Evolutionary conservation across 37 sponge, comb jelly and placozoan genomes (phyloP).

Genomic region (Aphrocallistes beatrix): DNA sequence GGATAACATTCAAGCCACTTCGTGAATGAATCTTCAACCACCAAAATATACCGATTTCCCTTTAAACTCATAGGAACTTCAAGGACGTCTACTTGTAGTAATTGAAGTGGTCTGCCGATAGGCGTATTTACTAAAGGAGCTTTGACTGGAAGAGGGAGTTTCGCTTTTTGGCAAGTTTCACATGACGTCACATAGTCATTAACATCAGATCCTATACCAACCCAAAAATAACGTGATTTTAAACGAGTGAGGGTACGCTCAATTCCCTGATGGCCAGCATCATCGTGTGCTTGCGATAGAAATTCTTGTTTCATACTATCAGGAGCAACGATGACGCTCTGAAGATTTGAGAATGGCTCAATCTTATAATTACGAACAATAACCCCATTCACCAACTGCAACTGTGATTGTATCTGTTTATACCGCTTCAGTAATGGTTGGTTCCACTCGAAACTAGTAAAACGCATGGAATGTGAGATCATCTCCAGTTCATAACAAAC

Average conservation of each 20-base stretch:
- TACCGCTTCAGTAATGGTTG: slow-evolving; percentile 29
- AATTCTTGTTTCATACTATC: not conserved
- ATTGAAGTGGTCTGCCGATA: slow-evolving; percentile 26
- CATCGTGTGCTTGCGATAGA: slow-evolving; percentile 17
- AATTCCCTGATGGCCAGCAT: slow-evolving; percentile 15
- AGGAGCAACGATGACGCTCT: not conserved
- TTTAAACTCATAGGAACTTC: slow-evolving; percentile 31
- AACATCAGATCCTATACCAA: not conserved
- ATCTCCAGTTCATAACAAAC: not conserved
- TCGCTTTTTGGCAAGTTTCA: not conserved
- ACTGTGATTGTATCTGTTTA: slow-evolving; percentile 30
- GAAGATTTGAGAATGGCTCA: not conserved
- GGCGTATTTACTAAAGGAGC: slow-evolving; percentile 18
- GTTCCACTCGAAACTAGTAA: slow-evolving; percentile 17
- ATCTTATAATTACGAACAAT: slow-evolving; percentile 30
- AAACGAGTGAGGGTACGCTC: slow-evolving; percentile 1
- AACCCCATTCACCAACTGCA: slow-evolving; percentile 26
- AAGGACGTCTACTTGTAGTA: slow-evolving; percentile 36
- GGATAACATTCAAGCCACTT: slow-evolving; percentile 46
- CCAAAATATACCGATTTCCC: slow-evolving; percentile 35
- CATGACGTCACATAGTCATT: not conserved
- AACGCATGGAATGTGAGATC: not conserved
- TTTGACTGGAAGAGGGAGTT: not conserved
- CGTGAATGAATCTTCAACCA: slow-evolving; percentile 34
- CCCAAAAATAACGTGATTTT: not conserved